Evolutionary conservation across 2,888 invertebrate species (phyloP).

Genomic region (Trichopria drosophilae): DNA sequence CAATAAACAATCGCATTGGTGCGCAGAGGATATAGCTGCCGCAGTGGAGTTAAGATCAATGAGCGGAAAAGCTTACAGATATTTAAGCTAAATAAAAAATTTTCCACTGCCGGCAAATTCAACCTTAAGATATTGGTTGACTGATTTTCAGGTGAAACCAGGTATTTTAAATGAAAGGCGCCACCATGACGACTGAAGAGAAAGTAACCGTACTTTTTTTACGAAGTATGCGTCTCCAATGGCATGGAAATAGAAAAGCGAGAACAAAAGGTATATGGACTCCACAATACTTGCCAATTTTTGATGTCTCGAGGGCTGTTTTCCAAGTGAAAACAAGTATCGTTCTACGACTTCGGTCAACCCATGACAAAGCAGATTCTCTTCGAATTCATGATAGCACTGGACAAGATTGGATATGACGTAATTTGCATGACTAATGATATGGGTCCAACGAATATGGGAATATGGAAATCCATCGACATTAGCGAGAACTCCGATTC

Average conservation of each 20-base stretch:
- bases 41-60: neutral
- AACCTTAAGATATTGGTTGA: conserved; percentile 13
- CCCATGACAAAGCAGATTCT: conserved; percentile 26
- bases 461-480: neutral
- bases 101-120: conserved; percentile 10
- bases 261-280: conserved; percentile 19
- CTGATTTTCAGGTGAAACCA: conserved; percentile 2
- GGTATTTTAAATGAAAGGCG: conserved; percentile 9
- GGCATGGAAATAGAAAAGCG: conserved; percentile 14
- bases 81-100: neutral
- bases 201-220: conserved; percentile 20
- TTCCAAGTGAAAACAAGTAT: conserved; percentile 26
- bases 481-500: too few species aligned
- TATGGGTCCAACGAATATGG: conserved; percentile 13
- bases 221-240: conserved; percentile 16
- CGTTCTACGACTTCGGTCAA: conserved; percentile 27
- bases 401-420: conserved; percentile 20
- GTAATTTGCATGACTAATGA: conserved; percentile 24
- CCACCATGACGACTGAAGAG: conserved; percentile 6
- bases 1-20: neutral
- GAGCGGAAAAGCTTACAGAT: conserved; percentile 3
- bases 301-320: conserved; percentile 22
- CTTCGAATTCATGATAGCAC: conserved; percentile 8
- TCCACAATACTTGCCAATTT: conserved; percentile 17
- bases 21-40: conserved; percentile 4